These are phyloP conservation scores for Callionymus lyra DNA, from an alignment of 2,113 vertebrate genomes.

Conservation along the genomic window DNA sequence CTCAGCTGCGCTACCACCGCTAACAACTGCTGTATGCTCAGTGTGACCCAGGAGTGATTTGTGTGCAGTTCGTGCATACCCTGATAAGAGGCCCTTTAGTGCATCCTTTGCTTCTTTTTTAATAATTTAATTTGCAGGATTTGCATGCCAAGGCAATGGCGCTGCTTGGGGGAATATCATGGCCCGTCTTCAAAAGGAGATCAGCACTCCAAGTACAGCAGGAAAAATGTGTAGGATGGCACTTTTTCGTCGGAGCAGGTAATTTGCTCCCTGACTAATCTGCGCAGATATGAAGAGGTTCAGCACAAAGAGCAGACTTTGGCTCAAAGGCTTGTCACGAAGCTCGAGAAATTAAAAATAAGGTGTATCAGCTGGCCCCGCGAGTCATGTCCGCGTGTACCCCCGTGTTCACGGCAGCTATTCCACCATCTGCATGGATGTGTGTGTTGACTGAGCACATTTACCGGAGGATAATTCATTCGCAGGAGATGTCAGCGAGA, in stretches of 20 bases:
- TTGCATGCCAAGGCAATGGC: slow-evolving; percentile 42
- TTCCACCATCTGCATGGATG: too few relatives aligned
- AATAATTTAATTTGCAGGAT: slow-evolving; percentile 53
- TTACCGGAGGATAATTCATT: too few relatives aligned
- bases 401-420: neutral
- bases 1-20: slow-evolving; percentile 44
- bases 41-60: slow-evolving; percentile 60
- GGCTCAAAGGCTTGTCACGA: slow-evolving; percentile 41
- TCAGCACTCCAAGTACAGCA: slow-evolving; percentile 47
- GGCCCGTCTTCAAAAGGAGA: slow-evolving; percentile 64
- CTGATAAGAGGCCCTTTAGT: slow-evolving; percentile 58
- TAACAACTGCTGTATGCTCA: slow-evolving; percentile 51
- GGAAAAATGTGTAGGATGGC: slow-evolving; percentile 45
- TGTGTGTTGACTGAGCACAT: too few relatives aligned
- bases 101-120: slow-evolving; percentile 48
- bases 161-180: slow-evolving; percentile 50
- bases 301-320: slow-evolving; percentile 48
- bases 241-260: slow-evolving; percentile 56
- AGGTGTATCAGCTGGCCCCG: slow-evolving; percentile 47
- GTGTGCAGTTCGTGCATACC: slow-evolving; percentile 61
- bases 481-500: too few relatives aligned
- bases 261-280: slow-evolving; percentile 66
- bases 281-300: slow-evolving; percentile 60
- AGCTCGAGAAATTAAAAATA: slow-evolving; percentile 49
- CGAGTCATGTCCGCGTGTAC: slow-evolving; percentile 11